Base-by-base conservation (phyloP, 2,888 invertebrate genomes). In the Nomada fucata region DNA sequence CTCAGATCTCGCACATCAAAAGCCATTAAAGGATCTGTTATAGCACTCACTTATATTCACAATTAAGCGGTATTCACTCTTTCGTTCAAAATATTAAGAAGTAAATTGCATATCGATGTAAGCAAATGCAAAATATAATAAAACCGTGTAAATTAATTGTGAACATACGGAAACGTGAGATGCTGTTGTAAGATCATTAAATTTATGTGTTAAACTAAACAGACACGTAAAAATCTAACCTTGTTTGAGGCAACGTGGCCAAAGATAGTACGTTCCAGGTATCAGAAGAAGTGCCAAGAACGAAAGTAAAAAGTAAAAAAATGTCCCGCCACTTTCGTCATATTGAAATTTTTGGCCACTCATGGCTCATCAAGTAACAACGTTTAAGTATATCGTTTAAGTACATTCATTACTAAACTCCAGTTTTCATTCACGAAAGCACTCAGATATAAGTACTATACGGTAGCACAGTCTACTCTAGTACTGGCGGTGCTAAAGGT, bases 291-390 rank as follows among this genome's bases (percentile, higher is more conserved):
- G 95, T 59, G 98, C 99, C 94, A 99, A 95, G 94, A 99, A 99
- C 85, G 99, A 99, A 86, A 99, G 95, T 88, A 99, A 95, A 94
- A 99, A 99, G 94, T 99, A 99, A 95, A 98, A 99, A 95, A 99
- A 99, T 85, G 99, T 99, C 91, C 98, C 98, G 92, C 99, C 99
- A 95, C 98, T 98, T 95, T 99, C 99, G 95, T 99, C 99, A 94
- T 99, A 99, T 95, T 99, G 98, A 95, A 99, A 99, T 95, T 99
- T 98, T 95, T 99, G 99, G 90, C 98, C 98, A 92, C 98, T 98
- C 99, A 99, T 99, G 67, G 84, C 84, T 89, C 88, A 89, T 89
- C 88, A 89, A 89, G 83, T 89, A 85, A 76, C 63, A 79, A 81
- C 80, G 60, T 86, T 87, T 89, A 87, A 89, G 79, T 87, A 84